Evolutionary conservation across 2,888 invertebrate genomes (phyloP).

Genomic region (Panorpa germanica): DNA sequence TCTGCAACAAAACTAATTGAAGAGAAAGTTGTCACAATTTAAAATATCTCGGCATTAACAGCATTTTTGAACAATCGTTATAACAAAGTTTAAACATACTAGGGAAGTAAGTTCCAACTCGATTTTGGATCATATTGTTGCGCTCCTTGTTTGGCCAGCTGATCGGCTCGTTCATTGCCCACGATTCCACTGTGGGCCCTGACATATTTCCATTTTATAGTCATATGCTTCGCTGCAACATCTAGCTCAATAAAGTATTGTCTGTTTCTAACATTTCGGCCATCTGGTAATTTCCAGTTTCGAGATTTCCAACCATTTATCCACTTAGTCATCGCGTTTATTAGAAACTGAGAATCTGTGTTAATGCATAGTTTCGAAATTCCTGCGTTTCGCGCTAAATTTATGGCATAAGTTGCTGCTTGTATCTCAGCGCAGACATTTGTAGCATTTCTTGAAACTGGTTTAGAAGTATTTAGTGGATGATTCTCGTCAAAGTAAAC

Average conservation of each 20-base stretch:
- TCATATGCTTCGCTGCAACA: constrained; percentile 28
- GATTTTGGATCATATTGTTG: no score
- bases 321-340: constrained; percentile 74
- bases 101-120: no score
- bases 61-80: no score
- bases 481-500: constrained; percentile 75
- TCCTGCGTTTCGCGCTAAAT: constrained; percentile 41
- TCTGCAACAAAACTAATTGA: no score
- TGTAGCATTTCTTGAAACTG: constrained; percentile 65
- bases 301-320: constrained; percentile 74
- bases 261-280: constrained; percentile 70
- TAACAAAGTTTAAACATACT: no score
- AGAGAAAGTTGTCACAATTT: no score
- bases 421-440: constrained; percentile 96
- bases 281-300: constrained; percentile 59
- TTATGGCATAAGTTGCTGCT: constrained; percentile 64
- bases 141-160: no score
- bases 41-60: no score
- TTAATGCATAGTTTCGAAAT: constrained; percentile 53
- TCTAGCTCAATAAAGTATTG: constrained; percentile 67
- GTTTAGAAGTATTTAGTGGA: constrained; percentile 56
- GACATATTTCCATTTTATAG: constrained; percentile 59
- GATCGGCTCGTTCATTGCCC: no score
- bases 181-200: no score
- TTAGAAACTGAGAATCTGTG: constrained; percentile 84